Conservation (phyloP, 2,888 invertebrate genomes). For the Phengaris alcon region DNA sequence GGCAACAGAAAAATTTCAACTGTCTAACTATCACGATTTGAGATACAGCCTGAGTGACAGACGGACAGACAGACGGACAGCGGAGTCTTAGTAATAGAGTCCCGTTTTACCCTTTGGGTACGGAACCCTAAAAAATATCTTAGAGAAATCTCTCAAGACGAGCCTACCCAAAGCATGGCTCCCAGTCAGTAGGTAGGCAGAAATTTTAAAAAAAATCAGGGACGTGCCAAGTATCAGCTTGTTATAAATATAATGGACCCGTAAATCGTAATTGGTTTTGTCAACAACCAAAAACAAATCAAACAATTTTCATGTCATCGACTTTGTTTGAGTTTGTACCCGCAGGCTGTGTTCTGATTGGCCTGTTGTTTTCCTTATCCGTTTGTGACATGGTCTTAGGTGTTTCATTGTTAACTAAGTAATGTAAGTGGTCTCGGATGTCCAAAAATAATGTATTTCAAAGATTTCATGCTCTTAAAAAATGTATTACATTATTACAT, state of each 20-base stretch:
- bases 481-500: too few species aligned
- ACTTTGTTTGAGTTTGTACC: neutral
- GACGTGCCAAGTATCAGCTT: neutral
- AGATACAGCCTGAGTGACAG: too few species aligned
- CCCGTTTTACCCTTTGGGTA: too few species aligned
- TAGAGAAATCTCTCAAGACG: too few species aligned
- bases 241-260: neutral
- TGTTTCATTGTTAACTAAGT: neutral
- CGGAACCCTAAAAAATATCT: too few species aligned
- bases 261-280: neutral
- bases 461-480: too few species aligned
- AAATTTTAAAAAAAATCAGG: neutral
- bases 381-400: neutral
- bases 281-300: neutral
- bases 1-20: too few species aligned
- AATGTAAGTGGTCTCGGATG: neutral
- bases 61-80: too few species aligned
- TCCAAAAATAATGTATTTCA: neutral
- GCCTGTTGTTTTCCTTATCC: neutral
- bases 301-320: neutral
- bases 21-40: too few species aligned
- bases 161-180: too few species aligned
- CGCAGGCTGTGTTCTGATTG: neutral
- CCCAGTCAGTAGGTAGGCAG: too few species aligned
- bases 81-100: too few species aligned